phyloP scores from a whole-genome alignment of 2,797 vertebrate species.

The Gymnoscopelus microlampas region DNA sequence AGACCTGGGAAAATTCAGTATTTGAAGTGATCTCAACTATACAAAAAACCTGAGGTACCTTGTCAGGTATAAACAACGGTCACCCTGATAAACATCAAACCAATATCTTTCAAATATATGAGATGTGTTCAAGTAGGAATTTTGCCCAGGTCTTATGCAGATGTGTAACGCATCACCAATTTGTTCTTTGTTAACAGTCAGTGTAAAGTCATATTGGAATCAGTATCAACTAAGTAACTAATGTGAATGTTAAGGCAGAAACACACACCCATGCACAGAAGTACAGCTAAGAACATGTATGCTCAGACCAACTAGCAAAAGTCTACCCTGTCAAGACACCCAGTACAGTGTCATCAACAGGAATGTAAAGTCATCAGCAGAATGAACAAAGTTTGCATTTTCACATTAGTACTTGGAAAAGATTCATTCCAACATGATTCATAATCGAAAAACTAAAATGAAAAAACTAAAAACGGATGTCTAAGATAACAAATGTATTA shows the following conservation, averaged over 20 bases:
- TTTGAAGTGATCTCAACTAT: slow-evolving; percentile 1
- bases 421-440: too few relatives aligned
- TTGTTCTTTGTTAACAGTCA: slow-evolving; percentile 13
- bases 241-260: slow-evolving; percentile 58
- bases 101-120: not conserved
- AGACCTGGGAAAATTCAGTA: not conserved
- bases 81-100: not conserved
- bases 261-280: not conserved
- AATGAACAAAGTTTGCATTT: slow-evolving; percentile 9
- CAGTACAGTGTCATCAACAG: not conserved
- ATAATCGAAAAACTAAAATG: not conserved
- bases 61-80: not conserved
- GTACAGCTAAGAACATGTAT: not conserved
- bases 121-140: not conserved
- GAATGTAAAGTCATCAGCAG: slow-evolving; percentile 1
- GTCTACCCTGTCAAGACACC: not conserved
- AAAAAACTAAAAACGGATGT: not conserved
- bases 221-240: slow-evolving; percentile 24
- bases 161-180: not conserved
- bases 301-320: too few relatives aligned
- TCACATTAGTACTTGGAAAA: slow-evolving; percentile 34
- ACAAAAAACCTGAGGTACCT: slow-evolving; percentile 19
- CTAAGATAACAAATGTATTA: too few relatives aligned
- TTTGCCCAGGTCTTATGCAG: not conserved
- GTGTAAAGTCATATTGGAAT: slow-evolving; percentile 6